Conservation (phyloP, 2,113 vertebrate genomes). For the Peromyscus californicus region DNA sequence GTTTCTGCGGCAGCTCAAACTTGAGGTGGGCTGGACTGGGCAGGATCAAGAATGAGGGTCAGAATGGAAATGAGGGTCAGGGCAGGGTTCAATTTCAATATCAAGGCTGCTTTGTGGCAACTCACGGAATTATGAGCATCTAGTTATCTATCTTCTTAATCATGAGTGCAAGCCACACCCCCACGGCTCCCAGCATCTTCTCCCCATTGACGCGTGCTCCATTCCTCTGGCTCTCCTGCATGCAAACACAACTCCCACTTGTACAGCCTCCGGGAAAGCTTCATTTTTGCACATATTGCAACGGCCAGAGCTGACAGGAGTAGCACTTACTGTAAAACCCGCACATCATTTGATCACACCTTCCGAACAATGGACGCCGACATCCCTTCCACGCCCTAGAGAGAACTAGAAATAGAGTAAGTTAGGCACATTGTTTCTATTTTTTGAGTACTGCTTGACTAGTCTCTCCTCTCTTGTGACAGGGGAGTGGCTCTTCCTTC, state of each 20-base stretch:
- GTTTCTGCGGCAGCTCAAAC: neutral
- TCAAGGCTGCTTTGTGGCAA: neutral
- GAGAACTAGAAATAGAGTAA: neutral
- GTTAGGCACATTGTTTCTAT: neutral
- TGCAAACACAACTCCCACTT: neutral
- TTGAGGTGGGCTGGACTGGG: neutral
- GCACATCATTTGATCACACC: conserved; percentile 39
- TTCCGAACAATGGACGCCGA: neutral
- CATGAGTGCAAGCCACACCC: accelerated
- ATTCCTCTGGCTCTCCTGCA: neutral
- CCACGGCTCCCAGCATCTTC: neutral
- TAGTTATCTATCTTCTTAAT: neutral
- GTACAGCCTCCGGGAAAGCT: neutral
- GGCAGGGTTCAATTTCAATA: neutral
- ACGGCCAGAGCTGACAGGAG: conserved; percentile 56
- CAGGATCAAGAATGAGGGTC: neutral
- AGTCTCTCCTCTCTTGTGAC: neutral
- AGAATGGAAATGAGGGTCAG: neutral
- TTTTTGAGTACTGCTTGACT: conserved; percentile 21
- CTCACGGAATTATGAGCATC: neutral
- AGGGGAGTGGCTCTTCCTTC: neutral
- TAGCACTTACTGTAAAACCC: conserved; percentile 60
- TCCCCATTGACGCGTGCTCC: accelerated
- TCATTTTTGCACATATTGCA: conserved; percentile 56
- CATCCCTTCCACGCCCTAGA: neutral